phyloP scores from a whole-genome alignment of 2,113 vertebrate species.

The Mellivora capensis region DNA sequence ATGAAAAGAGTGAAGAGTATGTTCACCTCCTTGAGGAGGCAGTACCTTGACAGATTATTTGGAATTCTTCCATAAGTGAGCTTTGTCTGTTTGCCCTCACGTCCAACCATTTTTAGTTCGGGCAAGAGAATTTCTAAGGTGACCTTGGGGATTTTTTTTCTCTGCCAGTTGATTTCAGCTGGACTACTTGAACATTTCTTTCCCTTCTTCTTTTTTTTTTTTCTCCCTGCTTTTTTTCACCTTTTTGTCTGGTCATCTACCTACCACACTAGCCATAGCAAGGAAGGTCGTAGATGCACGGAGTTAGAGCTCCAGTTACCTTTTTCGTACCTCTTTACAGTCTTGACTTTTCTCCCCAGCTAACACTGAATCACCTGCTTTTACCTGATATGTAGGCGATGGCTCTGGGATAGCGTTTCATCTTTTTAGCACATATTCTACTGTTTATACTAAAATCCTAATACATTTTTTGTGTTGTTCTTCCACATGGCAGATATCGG shows the following conservation, averaged over 20 bases:
- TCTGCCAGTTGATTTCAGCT: neutral
- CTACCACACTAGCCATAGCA: neutral
- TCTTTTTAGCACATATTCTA: neutral
- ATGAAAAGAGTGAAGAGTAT: neutral
- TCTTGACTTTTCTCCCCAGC: neutral
- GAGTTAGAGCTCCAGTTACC: neutral
- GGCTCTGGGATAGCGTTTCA: neutral
- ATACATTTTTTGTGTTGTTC: neutral
- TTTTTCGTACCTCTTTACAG: neutral
- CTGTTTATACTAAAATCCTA: neutral
- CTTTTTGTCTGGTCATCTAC: neutral
- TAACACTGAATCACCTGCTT: neutral
- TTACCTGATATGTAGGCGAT: neutral
- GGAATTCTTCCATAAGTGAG: neutral
- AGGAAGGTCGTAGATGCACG: neutral
- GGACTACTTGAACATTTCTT: neutral
- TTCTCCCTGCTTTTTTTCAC: neutral
- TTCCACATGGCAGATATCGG: conserved; percentile 83
- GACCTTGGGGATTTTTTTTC: neutral
- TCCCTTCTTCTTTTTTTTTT: neutral
- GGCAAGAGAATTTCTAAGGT: neutral
- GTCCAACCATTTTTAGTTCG: neutral
- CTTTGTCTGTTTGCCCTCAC: neutral
- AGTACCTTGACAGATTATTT: neutral
- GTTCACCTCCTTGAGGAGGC: neutral